phyloP scores from a whole-genome alignment of 2,888 invertebrate genomes.

The Rhorus exstirpatorius region DNA sequence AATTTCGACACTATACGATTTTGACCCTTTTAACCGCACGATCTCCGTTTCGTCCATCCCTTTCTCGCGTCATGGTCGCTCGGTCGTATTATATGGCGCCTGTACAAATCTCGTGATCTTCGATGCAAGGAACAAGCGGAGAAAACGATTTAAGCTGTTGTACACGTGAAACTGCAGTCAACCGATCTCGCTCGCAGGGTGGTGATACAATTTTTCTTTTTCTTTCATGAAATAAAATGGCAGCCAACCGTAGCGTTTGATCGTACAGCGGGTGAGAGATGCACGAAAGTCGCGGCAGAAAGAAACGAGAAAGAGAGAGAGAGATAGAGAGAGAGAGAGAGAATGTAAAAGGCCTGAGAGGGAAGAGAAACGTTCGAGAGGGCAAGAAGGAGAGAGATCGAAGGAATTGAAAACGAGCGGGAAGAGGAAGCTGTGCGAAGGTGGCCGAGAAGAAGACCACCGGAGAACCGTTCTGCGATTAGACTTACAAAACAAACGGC shows the following conservation, averaged over 20 bases:
- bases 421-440: constrained; percentile 61
- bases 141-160: constrained; percentile 15
- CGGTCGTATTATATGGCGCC: constrained; percentile 6
- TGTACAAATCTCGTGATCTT: constrained; percentile 35
- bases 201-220: constrained; percentile 34
- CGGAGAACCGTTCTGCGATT: constrained; percentile 85
- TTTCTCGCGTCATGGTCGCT: not conserved
- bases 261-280: constrained; percentile 34
- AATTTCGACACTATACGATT: no score
- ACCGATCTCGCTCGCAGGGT: constrained; percentile 19
- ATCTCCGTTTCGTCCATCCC: no score
- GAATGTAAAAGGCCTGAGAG: constrained; percentile 52
- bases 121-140: constrained; percentile 20
- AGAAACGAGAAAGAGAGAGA: constrained; percentile 51
- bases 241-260: constrained; percentile 76
- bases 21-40: no score
- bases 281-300: constrained; percentile 70
- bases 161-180: constrained; percentile 52
- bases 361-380: not conserved
- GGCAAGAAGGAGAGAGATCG: constrained; percentile 35
- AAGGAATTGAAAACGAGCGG: constrained; percentile 42
- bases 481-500: constrained; percentile 86
- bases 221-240: constrained; percentile 83
- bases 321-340: constrained; percentile 58
- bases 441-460: constrained; percentile 83